Percentiles rank a stretch among this genome's conserved stretches.
phyloP scores from a whole-genome alignment of 2,888 invertebrate genomes.

The Tubulanus polymorphus region DNA sequence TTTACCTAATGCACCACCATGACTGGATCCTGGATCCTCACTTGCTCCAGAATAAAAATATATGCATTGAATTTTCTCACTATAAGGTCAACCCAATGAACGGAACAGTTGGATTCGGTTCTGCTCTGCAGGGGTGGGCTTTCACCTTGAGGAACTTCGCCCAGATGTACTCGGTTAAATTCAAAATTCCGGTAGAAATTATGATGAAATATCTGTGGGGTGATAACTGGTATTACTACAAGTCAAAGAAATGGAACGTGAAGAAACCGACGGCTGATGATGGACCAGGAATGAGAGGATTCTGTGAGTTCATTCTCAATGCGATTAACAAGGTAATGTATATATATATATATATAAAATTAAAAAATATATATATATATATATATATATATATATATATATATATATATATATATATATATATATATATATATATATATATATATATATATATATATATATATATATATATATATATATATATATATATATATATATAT shows the following conservation, averaged over 20 bases:
- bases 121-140: slow-evolving; percentile 99
- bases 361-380: slow-evolving; percentile 2
- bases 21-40: too few species aligned
- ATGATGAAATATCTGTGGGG: slow-evolving; percentile 95
- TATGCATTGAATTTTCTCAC: slow-evolving; percentile 64
- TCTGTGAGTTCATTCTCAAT: slow-evolving; percentile 97
- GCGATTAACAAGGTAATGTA: slow-evolving; percentile 85
- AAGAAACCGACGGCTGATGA: slow-evolving; percentile 20
- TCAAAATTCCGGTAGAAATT: slow-evolving; percentile 83
- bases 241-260: slow-evolving; percentile 98
- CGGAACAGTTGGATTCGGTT: slow-evolving; percentile 99
- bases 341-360: background rate
- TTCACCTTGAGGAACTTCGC: slow-evolving; percentile 99
- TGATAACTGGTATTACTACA: slow-evolving; percentile 96
- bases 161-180: slow-evolving; percentile 98
- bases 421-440: too few species aligned
- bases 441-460: too few species aligned
- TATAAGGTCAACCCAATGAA: slow-evolving; percentile 84
- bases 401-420: slow-evolving; percentile 9
- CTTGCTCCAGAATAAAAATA: too few species aligned
- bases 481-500: too few species aligned
- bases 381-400: slow-evolving; percentile 9
- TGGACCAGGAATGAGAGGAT: slow-evolving; percentile 66
- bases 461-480: too few species aligned
- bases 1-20: too few species aligned